Base-by-base conservation (phyloP, 2,797 vertebrate genomes). In the Eremophila alpestris region DNA sequence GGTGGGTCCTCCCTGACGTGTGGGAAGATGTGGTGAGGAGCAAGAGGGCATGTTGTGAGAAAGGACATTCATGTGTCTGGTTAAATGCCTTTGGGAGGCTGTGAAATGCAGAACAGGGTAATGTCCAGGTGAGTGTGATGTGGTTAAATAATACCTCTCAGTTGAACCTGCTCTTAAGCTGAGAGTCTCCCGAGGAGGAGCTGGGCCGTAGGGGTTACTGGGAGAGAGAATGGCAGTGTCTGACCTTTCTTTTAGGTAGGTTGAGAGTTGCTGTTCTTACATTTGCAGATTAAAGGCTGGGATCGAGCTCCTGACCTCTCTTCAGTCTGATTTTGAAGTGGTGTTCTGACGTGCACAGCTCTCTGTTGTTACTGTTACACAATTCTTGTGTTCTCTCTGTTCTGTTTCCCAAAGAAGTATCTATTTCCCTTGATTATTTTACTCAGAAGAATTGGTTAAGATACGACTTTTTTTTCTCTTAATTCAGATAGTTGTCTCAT, bases 401-500 rank as follows among this genome's bases (percentile, higher is more conserved):
- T 48, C 32, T 71, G 17, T 60, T 27, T 27, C 8, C 8, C 20
- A 22, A 46, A 60, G 45, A 60, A 26, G 6, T 75, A 43, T 49
- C 41, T 62, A 4, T 92, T 94, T 96, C 43, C 19, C n/a, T 21
- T n/a, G 23, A 24, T 83, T 80, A 48, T 79, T 93, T 81, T 43
- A 40, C 16, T 64, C 41, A 21, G 49, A 71, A 75, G 12, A 46
- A 43, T 54, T 75, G 70, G 13, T 64, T 58, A 65, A 60, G 51
- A n/a, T 56, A 29, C 1, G 21, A 60, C n/a, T 16, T 8, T 58
- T 58, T 68, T 71, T 78, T 64, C 30, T 74, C 5, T 48, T 62
- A 20, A 15, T 86, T 81, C 7, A 54, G 11, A 32, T 18, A 9
- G 17, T 38, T 76, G 5, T 59, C 79, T 88, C 18, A 34, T 87